Evolutionary conservation across 2,797 vertebrate genomes (phyloP).

Genomic region (Syngnathus rostellatus): DNA sequence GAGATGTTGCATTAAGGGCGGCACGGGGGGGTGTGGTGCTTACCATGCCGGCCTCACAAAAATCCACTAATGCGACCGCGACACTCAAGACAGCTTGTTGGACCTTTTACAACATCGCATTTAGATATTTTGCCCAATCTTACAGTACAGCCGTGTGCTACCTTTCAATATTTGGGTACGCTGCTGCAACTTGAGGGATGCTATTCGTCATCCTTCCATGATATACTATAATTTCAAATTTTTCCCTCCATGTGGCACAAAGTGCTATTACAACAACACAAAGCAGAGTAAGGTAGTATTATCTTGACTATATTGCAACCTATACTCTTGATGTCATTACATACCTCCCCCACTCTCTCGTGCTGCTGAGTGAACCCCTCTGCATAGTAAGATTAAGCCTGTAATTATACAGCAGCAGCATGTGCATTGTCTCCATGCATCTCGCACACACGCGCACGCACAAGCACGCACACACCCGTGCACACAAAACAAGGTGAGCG

Average conservation of each 20-base stretch:
- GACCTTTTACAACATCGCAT: too few species aligned
- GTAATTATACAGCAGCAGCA: constrained; percentile 69
- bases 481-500: constrained; percentile 26
- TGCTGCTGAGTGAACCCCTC: constrained; percentile 67
- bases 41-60: neutral
- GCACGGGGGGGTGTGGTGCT: too few species aligned
- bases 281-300: constrained; percentile 40
- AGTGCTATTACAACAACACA: constrained; percentile 24
- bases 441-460: constrained; percentile 16
- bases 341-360: constrained; percentile 33
- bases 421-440: constrained; percentile 62
- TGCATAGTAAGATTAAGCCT: constrained; percentile 72
- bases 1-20: too few species aligned
- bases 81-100: too few species aligned
- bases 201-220: constrained; percentile 24
- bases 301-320: constrained; percentile 65
- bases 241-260: constrained; percentile 27
- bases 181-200: constrained; percentile 12
- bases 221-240: constrained; percentile 49
- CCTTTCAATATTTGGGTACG: neutral
- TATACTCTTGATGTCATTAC: constrained; percentile 67
- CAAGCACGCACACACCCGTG: constrained; percentile 12
- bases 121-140: too few species aligned
- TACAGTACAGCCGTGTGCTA: neutral
- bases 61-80: too few species aligned